phyloP scores from a whole-genome alignment of 2,797 vertebrate species.

The Artibeus lituratus region DNA sequence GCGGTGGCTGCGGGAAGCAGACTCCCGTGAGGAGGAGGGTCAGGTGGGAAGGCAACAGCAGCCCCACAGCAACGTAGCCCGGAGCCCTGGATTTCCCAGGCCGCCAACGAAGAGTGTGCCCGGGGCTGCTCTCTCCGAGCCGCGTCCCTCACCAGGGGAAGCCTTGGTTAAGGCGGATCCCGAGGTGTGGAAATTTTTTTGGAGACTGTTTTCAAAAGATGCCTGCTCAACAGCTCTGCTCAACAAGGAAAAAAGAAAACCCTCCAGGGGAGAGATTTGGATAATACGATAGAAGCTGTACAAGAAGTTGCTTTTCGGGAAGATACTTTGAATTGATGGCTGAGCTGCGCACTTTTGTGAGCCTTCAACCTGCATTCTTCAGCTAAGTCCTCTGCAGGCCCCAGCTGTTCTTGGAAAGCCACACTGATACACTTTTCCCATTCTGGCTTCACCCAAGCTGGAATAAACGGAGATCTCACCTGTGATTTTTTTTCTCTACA shows the following conservation, averaged over 20 bases:
- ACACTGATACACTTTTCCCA: not conserved
- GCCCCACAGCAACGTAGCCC: not conserved
- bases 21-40: not conserved
- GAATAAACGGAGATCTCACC: not conserved
- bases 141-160: not conserved
- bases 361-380: not conserved
- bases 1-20: not conserved
- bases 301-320: conserved; percentile 98
- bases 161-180: not conserved
- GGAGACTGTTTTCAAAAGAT: conserved; percentile 95
- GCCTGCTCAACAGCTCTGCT: conserved; percentile 88
- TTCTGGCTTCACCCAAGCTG: not conserved
- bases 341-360: not conserved
- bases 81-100: too few relatives aligned
- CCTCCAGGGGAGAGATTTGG: conserved; percentile 95
- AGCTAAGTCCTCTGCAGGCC: not conserved
- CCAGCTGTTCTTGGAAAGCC: not conserved
- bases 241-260: conserved; percentile 97
- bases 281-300: conserved; percentile 95
- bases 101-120: not conserved
- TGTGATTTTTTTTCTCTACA: not conserved
- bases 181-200: conserved; percentile 90
- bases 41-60: not conserved
- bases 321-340: conserved; percentile 50
- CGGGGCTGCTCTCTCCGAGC: not conserved